Base-by-base conservation (phyloP, 2,113 vertebrate genomes). In the Prolemur simus region DNA sequence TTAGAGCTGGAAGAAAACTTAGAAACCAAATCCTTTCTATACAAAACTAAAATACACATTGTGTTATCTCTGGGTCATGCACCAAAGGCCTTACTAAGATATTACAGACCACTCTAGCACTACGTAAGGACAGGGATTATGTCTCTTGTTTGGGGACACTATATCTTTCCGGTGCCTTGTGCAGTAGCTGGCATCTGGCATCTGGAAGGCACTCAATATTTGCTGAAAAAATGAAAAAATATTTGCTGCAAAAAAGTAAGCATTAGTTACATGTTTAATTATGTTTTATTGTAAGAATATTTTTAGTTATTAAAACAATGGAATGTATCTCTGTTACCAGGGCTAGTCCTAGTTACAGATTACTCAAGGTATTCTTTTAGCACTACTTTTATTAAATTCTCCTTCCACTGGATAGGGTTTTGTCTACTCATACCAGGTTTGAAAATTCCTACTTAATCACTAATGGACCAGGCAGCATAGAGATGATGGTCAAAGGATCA, bases 221-320 rank as follows among this genome's bases (percentile, higher is more conserved):
- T 54, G 82, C 10, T 63, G 73, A 91, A 58, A 84, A 93, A 81
- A 94, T 52, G 52, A 94, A 71, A n/a, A n/a, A n/a, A n/a, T n/a
- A n/a, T n/a, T n/a, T 81, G 87, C 49, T 90, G 34, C 29, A 86
- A 81, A 87, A 93, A 77, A 87, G 12, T 47, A 71, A 88, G 23
- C 29, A 21, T 54, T 74, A 74, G 82, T 45, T 64, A 94, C 92
- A 94, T 90, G 86, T 93, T 47, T 34, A 93, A 78, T 12, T 90
- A 25, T 80, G 78, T 94, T 92, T 81, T 80, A 87, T 9, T 94
- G 25, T 92, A 88, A 78, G 23, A 66, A 82, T n/a, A 84, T 92
- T 90, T 91, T 91, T 77, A 68, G 69, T 83, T 94, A 91, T 52
- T 86, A 86, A 94, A 95, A 94, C 27, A 91, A 76, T 88, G 78